Evolutionary conservation across 2,797 vertebrate species (phyloP).

Genomic region (Sebastes minor): DNA sequence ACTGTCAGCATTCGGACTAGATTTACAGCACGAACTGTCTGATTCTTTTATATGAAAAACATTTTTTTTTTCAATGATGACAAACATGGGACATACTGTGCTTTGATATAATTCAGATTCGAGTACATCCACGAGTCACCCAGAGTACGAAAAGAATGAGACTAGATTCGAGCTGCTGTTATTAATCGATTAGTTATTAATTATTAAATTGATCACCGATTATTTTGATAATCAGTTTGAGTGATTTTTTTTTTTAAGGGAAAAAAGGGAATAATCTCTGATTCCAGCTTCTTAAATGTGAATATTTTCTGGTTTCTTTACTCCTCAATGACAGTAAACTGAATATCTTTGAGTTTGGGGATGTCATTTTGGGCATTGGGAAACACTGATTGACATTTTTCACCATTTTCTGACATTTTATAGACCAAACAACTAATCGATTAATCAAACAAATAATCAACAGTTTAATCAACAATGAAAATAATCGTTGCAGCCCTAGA

Average conservation of each 20-base stretch:
- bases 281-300: background rate
- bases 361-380: background rate
- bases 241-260: background rate
- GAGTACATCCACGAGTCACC: background rate
- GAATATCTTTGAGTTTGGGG: background rate
- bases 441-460: too few relatives aligned
- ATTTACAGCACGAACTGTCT: constrained; percentile 37
- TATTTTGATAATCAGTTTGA: background rate
- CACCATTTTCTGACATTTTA: too few relatives aligned
- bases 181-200: too few relatives aligned
- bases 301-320: background rate
- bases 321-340: background rate
- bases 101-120: constrained; percentile 3
- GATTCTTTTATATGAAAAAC: constrained; percentile 48
- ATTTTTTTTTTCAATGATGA: constrained; percentile 10
- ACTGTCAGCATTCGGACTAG: constrained; percentile 32
- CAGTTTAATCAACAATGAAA: too few relatives aligned
- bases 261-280: background rate
- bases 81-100: background rate
- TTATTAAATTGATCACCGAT: background rate
- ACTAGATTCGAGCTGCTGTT: rapidly evolving
- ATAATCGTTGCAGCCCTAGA: too few relatives aligned
- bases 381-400: too few relatives aligned
- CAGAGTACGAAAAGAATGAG: background rate
- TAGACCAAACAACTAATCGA: too few relatives aligned